Percentiles rank a stretch among this genome's conserved stretches.
Conservation (phyloP, 2,113 vertebrate genomes). For the Paradisaea rubra region DNA sequence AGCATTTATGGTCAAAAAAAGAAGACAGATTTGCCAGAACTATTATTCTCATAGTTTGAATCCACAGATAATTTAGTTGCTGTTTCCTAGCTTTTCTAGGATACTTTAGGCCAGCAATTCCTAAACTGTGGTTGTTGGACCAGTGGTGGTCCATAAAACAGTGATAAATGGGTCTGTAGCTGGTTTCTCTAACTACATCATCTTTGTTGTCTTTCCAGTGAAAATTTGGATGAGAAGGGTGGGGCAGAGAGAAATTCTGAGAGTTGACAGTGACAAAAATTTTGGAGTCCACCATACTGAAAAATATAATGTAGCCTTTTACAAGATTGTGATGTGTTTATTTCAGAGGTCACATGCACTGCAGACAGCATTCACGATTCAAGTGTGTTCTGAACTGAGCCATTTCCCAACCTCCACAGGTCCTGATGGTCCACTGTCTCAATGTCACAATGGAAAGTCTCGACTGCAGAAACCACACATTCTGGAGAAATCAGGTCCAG, state of each 20-base stretch:
- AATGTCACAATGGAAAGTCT: neutral
- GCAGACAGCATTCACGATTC: neutral
- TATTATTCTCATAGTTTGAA: conserved; percentile 25
- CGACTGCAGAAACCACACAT: neutral
- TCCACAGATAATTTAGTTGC: neutral
- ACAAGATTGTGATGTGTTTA: neutral
- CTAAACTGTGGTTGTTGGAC: conserved; percentile 8
- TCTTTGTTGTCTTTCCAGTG: conserved; percentile 34
- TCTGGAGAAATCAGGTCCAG: neutral
- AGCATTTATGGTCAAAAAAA: conserved; percentile 6
- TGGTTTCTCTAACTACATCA: neutral
- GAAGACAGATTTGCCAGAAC: neutral
- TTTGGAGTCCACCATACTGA: neutral
- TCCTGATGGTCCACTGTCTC: neutral
- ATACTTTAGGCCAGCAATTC: neutral
- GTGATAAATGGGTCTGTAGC: conserved; percentile 13
- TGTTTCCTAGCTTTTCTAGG: conserved; percentile 7
- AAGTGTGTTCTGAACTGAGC: neutral
- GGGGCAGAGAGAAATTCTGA: neutral
- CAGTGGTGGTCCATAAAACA: conserved; percentile 7
- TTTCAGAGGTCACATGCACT: neutral
- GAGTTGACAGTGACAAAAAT: neutral
- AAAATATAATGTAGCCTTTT: neutral
- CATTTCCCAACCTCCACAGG: neutral
- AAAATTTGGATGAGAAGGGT: neutral